Percentiles rank a stretch among this genome's conserved stretches.
phyloP scores from a whole-genome alignment of 35 echinoderm and acorn worm genomes.

The Chiridota heheva region DNA sequence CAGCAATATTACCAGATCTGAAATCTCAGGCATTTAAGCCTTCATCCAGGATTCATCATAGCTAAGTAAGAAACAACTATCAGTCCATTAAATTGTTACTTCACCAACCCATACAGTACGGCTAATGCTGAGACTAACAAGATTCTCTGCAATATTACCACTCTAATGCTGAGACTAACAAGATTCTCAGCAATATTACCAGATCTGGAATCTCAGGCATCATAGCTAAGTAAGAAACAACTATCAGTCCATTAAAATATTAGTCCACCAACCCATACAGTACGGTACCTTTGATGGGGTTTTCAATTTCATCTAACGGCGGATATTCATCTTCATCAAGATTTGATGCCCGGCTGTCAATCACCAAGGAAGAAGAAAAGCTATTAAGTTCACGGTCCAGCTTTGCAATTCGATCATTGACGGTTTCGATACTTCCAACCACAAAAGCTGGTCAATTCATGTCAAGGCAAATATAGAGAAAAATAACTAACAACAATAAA shows the following conservation, averaged over 20 bases:
- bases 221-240: background rate
- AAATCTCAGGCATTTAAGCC: too few species aligned
- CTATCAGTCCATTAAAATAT: background rate
- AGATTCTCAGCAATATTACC: background rate
- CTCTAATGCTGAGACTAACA: background rate
- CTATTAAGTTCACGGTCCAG: conserved; percentile 75
- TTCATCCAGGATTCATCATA: too few species aligned
- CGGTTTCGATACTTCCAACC: conserved; percentile 78
- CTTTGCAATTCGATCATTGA: conserved; percentile 84
- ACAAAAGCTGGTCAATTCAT: conserved; percentile 95
- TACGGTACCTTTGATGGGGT: conserved; percentile 49
- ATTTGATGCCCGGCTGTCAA: conserved; percentile 77
- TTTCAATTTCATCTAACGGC: conserved; percentile 45
- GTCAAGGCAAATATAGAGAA: too few species aligned
- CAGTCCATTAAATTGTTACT: too few species aligned
- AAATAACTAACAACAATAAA: too few species aligned
- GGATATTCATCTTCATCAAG: conserved; percentile 66
- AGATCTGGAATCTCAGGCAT: background rate
- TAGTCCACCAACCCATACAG: background rate
- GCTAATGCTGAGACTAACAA: background rate
- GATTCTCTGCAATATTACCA: background rate
- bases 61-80: too few species aligned
- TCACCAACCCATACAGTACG: too few species aligned
- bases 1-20: too few species aligned
- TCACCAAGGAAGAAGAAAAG: conserved; percentile 59